Base-by-base conservation (phyloP, 2,113 vertebrate species). In the Leptobrachium ailaonicum region DNA sequence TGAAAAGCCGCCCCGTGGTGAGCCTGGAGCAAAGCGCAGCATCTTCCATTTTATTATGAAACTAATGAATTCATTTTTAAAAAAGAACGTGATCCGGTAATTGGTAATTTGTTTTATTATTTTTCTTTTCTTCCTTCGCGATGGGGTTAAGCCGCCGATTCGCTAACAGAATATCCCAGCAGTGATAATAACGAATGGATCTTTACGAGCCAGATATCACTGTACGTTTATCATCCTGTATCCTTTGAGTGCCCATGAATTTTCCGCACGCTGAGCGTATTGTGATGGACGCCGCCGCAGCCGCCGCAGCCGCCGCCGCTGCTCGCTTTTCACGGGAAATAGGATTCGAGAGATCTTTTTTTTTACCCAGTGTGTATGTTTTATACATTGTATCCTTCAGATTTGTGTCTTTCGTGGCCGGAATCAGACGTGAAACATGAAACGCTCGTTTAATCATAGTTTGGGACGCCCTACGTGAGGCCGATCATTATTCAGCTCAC, bases 371-470 rank as follows among this genome's bases (percentile, higher is more conserved):
- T 1, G n/a, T 8, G 42, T 32, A 5, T 2, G 47, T 60, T 13
- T 60, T 32, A 41, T 58, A 32, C 20, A 43, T 58, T 80, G 67
- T 74, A 73, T 60, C 42, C 20, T 32, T 74, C 71, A 74, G 78
- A 80, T 80, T 80, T 73, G 71, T 63, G 78, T 74, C 20, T 80
- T 74, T 71, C 50, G 41, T 53, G 10, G 67, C 47, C 71, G 44
- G 71, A 56, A 74, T 56, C 10, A 68, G 71, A 74, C 78, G 68
- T 32, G 71, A 56, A 50, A 74, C 73, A 68, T 68, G 71, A 74
- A 74, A 73, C 68, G 63, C 54, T 80, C 64, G 47, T 80, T 80
- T 80, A 74, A 80, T 80, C 67, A 80, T 40, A 73, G 71, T 67
- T 80, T 67, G 41, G 53, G 47, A 68, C 42, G 41, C 71, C 53